Evolutionary conservation across 2,797 vertebrate species (phyloP), one percentile per base, ranked within the genome.

Genomic region (Coilia nasus): DNA sequence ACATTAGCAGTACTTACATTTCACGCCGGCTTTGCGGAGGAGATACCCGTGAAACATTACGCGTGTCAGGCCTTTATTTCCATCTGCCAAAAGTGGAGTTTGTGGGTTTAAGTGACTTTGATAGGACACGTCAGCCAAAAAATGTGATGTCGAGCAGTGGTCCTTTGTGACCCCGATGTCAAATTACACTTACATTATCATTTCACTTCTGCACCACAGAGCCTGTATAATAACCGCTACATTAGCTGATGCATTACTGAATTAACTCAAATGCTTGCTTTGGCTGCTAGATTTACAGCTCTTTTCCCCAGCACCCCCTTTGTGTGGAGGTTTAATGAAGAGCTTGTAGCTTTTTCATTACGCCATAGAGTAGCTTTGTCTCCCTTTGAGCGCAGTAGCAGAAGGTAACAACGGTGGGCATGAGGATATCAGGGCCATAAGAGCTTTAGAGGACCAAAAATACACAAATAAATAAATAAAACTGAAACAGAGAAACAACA

Each of bases 21-120:
- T 17, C 2, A 35, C 6, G 17, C 11, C 19, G 17, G 71, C 17
- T 78, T 10, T 44, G 15, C 71, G 5, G 19, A 19, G 31, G 31
- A 78, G 71, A 78, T 15, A 78, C 19, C 17, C 81, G 31, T 50
- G 71, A 85, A 81, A 67, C 41, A 59, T n/a, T 64, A 82, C 81
- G 23, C 5, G 64, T 83, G 67, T 75, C 67, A 75, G 1, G 67
- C 67, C 25, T 41, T 35, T 28, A 31, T 7, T 35, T 6, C 28
- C 15, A 14, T 35, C 28, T 17, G 4, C 28, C 12, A 28, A 1
- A 35, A 75, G 67, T 35, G 67, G 3, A 31, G 67, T 35, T 41
- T 35, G 67, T 35, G 28, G 15, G 28, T 75, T 19, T 19, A 35
- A 75, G 28, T 75, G 60, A 64, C 10, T 64, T 64, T 25, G n/a